Percentiles rank a stretch among this genome's conserved stretches.
Conservation (phyloP, 1,140 invertebrate species). For the Listronotus bonariensis region DNA sequence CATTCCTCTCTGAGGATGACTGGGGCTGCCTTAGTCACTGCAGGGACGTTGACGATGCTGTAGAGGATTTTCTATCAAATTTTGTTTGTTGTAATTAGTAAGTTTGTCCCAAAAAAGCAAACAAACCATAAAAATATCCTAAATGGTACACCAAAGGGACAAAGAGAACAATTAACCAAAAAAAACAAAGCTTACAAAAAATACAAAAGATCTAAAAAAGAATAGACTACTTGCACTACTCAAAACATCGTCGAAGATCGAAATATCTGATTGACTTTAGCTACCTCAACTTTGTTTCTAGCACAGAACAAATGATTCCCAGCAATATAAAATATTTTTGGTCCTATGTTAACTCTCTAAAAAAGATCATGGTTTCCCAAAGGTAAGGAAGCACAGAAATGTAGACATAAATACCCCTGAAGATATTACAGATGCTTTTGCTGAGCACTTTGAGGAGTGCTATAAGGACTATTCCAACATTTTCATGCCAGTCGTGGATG, state of each 20-base stretch:
- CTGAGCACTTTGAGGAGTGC: constrained; percentile 13
- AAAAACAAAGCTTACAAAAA: too few species aligned
- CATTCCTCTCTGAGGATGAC: too few species aligned
- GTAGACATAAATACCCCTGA: not conserved
- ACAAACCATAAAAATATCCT: too few species aligned
- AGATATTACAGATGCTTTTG: constrained; percentile 9
- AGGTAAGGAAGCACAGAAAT: not conserved
- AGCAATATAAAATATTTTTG: constrained; percentile 10
- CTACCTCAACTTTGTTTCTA: not conserved
- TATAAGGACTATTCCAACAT: not conserved
- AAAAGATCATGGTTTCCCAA: not conserved
- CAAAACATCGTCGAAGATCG: not conserved
- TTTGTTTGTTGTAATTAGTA: too few species aligned
- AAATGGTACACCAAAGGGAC: too few species aligned
- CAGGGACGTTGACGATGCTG: too few species aligned
- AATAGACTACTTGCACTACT: not conserved
- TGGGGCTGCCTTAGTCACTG: too few species aligned
- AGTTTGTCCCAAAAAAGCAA: too few species aligned
- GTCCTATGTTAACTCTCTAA: constrained; percentile 11
- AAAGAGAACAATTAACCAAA: too few species aligned
- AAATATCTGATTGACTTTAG: not conserved
- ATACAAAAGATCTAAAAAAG: too few species aligned
- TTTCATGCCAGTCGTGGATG: not conserved
- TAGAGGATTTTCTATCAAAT: too few species aligned
- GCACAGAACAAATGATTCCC: constrained; percentile 3